Evolutionary conservation across 2,113 vertebrate species (phyloP), one percentile per base, ranked within the genome.

Genomic region (Saccopteryx leptura): DNA sequence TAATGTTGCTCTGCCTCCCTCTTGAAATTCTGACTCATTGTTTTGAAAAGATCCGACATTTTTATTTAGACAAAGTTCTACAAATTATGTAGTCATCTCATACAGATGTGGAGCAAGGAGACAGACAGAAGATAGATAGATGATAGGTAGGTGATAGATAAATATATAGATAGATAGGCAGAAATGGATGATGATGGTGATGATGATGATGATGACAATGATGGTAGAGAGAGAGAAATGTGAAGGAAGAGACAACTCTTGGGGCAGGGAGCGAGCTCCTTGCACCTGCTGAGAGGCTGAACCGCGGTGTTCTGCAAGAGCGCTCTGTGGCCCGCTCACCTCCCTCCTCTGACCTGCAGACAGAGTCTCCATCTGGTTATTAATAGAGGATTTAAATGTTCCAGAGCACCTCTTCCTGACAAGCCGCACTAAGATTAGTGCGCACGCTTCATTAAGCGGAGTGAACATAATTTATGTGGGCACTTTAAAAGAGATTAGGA

Each of bases 401-500:
- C 15, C 23, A 4, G 50, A 46, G 39, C 15, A 69, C 9, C 23
- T 31, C 15, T 10, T 82, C 72, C 56, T 52, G 33, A 60, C 19
- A 19, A 11, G n/a, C 15, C 50, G 58, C 7, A 2, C 9, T 56
- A 4, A 46, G 75, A 94, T 83, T 33, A 87, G 48, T 50, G 71
- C 46, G 11, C 56, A 75, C 0, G 21, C 65, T 75, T 95, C 69
- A 84, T 60, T 76, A 80, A 93, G 50, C 12, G 60, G 48, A 84
- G 69, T 54, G 28, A 48, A 60, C 18, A 18, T 56, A 86, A 86
- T 69, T 85, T 72, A 84, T 50, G 74, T 21, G 15, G 46, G 21
- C 63, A 23, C 39, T 95, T 91, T 65, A 60, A 91, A 82, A 82
- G 58, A 66, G 23, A 92, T n/a, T 60, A 90, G 66, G 90, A 88